Conservation (phyloP, 2,888 invertebrate species). For the Notodonta ziczac region DNA sequence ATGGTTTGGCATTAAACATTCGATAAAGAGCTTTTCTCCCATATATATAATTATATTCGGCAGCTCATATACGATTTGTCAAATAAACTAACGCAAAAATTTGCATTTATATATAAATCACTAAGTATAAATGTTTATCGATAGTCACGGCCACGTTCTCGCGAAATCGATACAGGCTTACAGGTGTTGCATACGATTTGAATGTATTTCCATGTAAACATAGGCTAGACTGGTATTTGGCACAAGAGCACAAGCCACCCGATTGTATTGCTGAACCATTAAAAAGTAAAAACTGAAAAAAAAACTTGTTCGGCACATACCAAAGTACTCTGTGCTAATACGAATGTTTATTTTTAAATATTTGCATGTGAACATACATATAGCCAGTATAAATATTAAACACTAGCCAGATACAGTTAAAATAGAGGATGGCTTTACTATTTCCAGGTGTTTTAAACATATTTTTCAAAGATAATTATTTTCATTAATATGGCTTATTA, state of each 20-base stretch:
- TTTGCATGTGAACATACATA: background rate
- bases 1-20: too few relatives aligned
- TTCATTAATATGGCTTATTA: too few relatives aligned
- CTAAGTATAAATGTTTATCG: background rate
- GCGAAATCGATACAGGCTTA: background rate
- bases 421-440: too few relatives aligned
- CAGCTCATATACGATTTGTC: background rate
- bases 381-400: too few relatives aligned
- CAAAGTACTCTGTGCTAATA: background rate
- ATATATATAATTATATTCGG: too few relatives aligned
- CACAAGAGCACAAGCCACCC: conserved; percentile 32
- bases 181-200: conserved; percentile 1
- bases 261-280: conserved; percentile 16
- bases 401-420: too few relatives aligned
- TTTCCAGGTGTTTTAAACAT: too few relatives aligned
- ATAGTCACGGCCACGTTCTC: background rate
- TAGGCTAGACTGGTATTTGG: conserved; percentile 28
- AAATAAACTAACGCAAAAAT: background rate
- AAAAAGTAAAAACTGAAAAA: conserved; percentile 14
- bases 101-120: background rate
- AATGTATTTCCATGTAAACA: conserved; percentile 15
- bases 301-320: background rate
- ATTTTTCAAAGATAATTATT: too few relatives aligned
- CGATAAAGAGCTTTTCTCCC: too few relatives aligned
- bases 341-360: conserved; percentile 5